These are phyloP conservation scores for Apotomis betuletana DNA, from an alignment of 2,888 invertebrate species.

Conservation along the genomic window DNA sequence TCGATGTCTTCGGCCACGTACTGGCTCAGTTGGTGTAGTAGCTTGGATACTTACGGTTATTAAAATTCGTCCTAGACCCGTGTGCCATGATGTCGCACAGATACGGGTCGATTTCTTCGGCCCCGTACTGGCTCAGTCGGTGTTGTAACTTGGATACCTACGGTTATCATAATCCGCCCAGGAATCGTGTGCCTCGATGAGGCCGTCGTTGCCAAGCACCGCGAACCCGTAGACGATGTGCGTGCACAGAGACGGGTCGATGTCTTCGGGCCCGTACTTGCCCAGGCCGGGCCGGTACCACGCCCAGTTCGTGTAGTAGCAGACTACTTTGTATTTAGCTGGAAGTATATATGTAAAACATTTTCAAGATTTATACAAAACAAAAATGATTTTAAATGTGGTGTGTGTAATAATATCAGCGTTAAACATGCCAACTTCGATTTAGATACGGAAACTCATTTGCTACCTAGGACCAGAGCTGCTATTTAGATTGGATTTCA, in stretches of 20 bases:
- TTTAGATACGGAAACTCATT: too few relatives aligned
- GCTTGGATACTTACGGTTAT: conserved; percentile 85
- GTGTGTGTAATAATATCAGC: too few relatives aligned
- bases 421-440: too few relatives aligned
- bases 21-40: conserved; percentile 81
- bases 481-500: too few relatives aligned
- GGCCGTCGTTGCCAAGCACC: conserved; percentile 91
- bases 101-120: conserved; percentile 93
- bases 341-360: conserved; percentile 57
- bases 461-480: too few relatives aligned
- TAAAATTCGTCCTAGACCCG: conserved; percentile 95
- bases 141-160: conserved; percentile 54
- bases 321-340: conserved; percentile 91
- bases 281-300: conserved; percentile 93
- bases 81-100: conserved; percentile 95
- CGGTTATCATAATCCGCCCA: conserved; percentile 96
- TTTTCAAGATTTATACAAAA: not conserved
- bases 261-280: conserved; percentile 93
- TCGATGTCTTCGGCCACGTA: conserved; percentile 94
- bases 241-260: conserved; percentile 93
- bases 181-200: conserved; percentile 92
- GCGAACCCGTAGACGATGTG: conserved; percentile 97
- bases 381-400: too few relatives aligned
- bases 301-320: conserved; percentile 97
- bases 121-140: conserved; percentile 88